These are phyloP conservation scores for Chinchilla lanigera DNA, from an alignment of 2,113 vertebrate species.

Conservation along the genomic window DNA sequence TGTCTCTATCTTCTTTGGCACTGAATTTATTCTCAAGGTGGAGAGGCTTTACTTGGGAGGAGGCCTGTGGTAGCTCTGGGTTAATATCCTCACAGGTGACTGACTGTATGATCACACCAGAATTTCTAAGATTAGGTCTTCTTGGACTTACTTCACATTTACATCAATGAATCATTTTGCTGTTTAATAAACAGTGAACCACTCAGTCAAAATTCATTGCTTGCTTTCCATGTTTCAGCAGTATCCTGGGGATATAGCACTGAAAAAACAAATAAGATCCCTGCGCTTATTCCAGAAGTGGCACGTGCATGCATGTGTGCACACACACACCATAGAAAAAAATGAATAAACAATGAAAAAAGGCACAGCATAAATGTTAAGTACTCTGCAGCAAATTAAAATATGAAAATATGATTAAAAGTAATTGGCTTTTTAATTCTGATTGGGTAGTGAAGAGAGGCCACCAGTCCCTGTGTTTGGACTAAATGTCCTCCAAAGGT, in stretches of 20 bases:
- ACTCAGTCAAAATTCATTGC: background rate
- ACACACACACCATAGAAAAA: background rate
- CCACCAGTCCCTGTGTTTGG: background rate
- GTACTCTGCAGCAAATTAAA: background rate
- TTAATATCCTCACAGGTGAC: background rate
- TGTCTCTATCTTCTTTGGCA: background rate
- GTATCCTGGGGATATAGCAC: background rate
- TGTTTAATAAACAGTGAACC: background rate
- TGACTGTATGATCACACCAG: background rate
- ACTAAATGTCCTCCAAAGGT: background rate
- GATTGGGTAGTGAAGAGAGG: background rate
- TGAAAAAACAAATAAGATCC: background rate
- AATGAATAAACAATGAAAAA: background rate
- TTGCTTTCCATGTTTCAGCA: background rate
- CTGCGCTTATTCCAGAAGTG: background rate
- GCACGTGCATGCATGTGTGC: background rate
- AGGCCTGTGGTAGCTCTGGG: background rate
- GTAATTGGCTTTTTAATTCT: background rate
- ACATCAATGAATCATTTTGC: background rate
- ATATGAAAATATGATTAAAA: background rate
- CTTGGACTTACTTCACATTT: background rate
- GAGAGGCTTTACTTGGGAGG: background rate
- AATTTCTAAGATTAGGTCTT: slow-evolving; percentile 40
- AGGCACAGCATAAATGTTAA: background rate
- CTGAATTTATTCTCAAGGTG: background rate